Evolutionary conservation across 2,113 vertebrate species (phyloP), one percentile per base, ranked within the genome.

Genomic region (Synchiropus splendidus): DNA sequence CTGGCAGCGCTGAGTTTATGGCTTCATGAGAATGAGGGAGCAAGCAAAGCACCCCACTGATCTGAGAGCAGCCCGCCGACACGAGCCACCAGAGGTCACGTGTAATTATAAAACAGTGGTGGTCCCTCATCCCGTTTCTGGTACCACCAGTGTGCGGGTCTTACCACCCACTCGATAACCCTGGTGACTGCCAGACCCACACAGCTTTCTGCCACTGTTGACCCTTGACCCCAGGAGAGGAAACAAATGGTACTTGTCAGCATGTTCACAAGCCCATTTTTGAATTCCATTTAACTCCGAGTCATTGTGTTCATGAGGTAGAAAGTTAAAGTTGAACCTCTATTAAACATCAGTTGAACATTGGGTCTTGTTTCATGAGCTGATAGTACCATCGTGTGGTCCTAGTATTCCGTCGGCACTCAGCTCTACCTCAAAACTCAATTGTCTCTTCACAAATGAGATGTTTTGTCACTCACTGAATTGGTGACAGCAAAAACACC

Each of bases 21-120:
- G 39, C 48, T 69, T 77, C 62, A 41, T 46, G 48, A 60, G 64
- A 46, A 44, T 31, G 0, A 31, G 35, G 39, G 52, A 45, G 37
- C 43, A 55, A 21, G 12, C 41, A 45, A 41, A 9, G 31, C 46
- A 46, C 35, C 18, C 32, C 21, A 42, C 41, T 57, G 51, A 57
- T 51, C 55, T 54, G 48, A 42, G 39, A 17, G 18, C 40, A 14
- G n/a, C 31, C 58, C 31, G 35, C 36, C 51, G 48, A 16, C 44
- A 36, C 11, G 10, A 59, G 61, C 47, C 47, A 47, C 43, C 62
- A 63, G 34, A 47, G 78, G 71, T 82, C 73, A 77, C 45, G 60
- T 60, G 65, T 64, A 77, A 73, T 81, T 59, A 55, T 31, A 41
- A 54, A 66, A 48, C 70, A 40, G 42, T 58, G 70, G 68, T 73